A percentile compares a stretch with the other conserved stretches of the same genome.
Evolutionary conservation across 1,140 invertebrate species (phyloP).

Genomic region (Wasmannia auropunctata): DNA sequence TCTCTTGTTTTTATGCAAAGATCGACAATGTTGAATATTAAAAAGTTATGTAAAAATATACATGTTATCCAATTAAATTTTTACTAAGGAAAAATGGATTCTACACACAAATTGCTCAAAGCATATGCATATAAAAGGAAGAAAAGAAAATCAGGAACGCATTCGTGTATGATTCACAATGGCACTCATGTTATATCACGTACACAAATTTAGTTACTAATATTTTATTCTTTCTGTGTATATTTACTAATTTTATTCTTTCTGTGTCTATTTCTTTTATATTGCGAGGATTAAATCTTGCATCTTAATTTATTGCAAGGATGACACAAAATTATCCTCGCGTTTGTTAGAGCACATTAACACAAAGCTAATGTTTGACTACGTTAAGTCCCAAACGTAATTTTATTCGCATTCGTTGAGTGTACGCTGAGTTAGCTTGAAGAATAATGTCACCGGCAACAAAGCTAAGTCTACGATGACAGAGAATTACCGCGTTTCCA

Average conservation of each 20-base stretch:
- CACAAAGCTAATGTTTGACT: constrained; percentile 35
- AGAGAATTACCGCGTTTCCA: neutral
- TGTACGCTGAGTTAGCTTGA: constrained; percentile 48
- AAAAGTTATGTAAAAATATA: constrained; percentile 19
- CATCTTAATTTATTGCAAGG: constrained; percentile 19
- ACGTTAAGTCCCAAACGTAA: constrained; percentile 38
- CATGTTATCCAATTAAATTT: constrained; percentile 18
- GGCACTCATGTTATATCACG: neutral
- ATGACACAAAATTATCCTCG: constrained; percentile 4
- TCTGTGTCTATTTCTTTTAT: neutral
- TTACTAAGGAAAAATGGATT: neutral
- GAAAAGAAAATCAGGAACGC: neutral
- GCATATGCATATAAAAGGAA: neutral
- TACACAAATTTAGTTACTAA: neutral
- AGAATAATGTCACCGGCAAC: constrained; percentile 16
- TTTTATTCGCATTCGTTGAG: constrained; percentile 39
- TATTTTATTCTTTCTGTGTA: constrained; percentile 9
- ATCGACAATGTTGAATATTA: constrained; percentile 9
- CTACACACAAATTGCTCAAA: constrained; percentile 7
- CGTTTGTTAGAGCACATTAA: constrained; percentile 38
- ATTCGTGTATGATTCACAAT: neutral
- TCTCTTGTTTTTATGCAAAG: neutral
- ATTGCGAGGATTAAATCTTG: constrained; percentile 8
- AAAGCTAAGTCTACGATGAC: constrained; percentile 26
- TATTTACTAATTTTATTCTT: constrained; percentile 24